Evolutionary conservation across 2,797 vertebrate genomes (phyloP), one percentile per base, ranked within the genome.

Genomic region (Eutrigla gurnardus): DNA sequence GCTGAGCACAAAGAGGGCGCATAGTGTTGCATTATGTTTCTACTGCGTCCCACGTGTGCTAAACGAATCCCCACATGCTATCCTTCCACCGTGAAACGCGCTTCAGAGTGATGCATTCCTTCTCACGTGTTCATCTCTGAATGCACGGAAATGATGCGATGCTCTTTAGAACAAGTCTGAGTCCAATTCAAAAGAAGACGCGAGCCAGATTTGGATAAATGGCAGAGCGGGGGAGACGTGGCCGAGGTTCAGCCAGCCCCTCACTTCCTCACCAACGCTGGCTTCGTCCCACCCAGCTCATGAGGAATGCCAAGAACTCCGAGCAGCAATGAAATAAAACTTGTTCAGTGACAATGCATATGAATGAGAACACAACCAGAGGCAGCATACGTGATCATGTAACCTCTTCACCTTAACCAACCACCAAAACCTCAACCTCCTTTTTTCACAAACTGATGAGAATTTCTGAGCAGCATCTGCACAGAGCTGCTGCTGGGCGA

Each of bases 221-320:
- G 17, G 3, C 7, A 1, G 7, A 65, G 39, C 18, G 13, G 49
- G 25, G 25, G 46, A 69, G 33, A 65, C 36, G 42, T 1, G 18
- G 52, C 43, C 6, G 65, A 65, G 60, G 49, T 32, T 71, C 36
- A 70, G 7, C 14, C 54, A 60, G 55, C 61, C 59, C 52, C 58
- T 68, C 65, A 7, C 66, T 65, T 78, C 77, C 65, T 55, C 17
- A 53, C 45, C 14, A 32, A 7, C 2, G 1, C 65, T 50, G 60
- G 58, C 43, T 18, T 57, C 11, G 6, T 67, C 78, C 83, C 77
- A 64, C 72, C 33, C 58, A 13, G 35, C 72, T 65, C 9, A 46
- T 17, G 46, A 73, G 73, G 84, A 85, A 90, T 85, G 69, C 64
- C 58, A 70, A 77, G 84, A 90, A 84, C 80, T 77, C 57, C 13